Conservation (phyloP, 1,140 invertebrate genomes). For the Brachionus manjavacas region DNA sequence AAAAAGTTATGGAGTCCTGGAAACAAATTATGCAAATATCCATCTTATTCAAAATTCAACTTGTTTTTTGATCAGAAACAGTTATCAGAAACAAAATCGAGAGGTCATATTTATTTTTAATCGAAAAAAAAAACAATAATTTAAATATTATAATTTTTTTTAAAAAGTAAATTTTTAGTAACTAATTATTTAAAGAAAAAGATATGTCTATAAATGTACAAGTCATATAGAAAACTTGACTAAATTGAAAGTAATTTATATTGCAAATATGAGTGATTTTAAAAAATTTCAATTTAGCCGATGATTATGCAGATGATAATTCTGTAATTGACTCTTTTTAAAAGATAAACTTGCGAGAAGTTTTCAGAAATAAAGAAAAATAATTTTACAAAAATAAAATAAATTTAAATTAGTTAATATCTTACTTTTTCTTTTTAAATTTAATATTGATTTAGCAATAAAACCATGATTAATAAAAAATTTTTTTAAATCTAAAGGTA, state of each 20-base stretch:
- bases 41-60: no score
- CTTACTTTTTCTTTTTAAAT: no score
- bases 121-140: background rate
- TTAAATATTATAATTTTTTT: background rate
- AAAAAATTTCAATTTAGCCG: background rate
- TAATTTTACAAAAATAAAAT: no score
- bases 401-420: background rate
- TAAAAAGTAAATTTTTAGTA: background rate
- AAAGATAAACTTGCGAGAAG: constrained; percentile 11
- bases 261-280: background rate
- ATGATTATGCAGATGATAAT: background rate
- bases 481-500: no score
- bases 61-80: no score
- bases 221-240: no score
- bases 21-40: background rate
- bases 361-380: background rate
- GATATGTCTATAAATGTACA: background rate
- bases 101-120: background rate
- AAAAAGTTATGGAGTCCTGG: background rate
- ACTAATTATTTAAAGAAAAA: background rate
- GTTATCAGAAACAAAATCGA: background rate
- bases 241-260: no score
- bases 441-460: no score
- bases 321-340: background rate
- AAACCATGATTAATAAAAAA: no score